Percentiles rank a stretch among this genome's conserved stretches.
These are phyloP conservation scores for Eupelmus urozonus DNA, from an alignment of 2,888 invertebrate genomes.

Conservation along the genomic window DNA sequence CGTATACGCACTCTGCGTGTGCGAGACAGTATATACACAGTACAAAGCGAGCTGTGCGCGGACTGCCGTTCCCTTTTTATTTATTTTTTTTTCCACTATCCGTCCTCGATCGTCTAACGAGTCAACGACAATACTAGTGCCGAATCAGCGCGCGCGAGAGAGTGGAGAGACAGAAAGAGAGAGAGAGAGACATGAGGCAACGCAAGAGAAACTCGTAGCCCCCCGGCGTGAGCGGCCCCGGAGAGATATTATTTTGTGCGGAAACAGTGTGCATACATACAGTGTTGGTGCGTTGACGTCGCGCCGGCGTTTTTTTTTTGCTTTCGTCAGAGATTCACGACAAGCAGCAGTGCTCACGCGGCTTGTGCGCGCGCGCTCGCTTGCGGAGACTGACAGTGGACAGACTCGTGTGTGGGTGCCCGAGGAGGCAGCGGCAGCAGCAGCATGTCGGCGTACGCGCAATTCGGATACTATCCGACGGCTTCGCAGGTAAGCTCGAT, in stretches of 20 bases:
- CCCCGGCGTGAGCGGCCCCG: neutral
- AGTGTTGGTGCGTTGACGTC: conserved; percentile 52
- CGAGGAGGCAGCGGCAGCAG: conserved; percentile 24
- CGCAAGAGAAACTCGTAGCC: conserved; percentile 44
- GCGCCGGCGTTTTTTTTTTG: neutral
- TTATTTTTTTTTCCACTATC: neutral
- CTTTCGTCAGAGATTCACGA: neutral
- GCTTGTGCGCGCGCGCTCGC: neutral
- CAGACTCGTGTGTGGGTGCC: neutral
- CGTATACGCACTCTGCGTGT: neutral
- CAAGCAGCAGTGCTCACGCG: neutral
- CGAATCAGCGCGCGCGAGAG: neutral
- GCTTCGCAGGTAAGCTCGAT: conserved; percentile 88
- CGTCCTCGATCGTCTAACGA: conserved; percentile 10
- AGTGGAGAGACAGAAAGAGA: conserved; percentile 5
- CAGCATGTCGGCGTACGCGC: conserved; percentile 89
- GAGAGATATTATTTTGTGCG: neutral
- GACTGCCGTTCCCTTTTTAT: neutral
- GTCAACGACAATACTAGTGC: neutral
- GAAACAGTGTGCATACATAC: conserved; percentile 42
- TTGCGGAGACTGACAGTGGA: neutral
- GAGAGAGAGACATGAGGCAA: conserved; percentile 60
- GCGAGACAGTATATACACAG: no score
- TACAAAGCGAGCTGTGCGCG: neutral
- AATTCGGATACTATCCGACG: conserved; percentile 96